phyloP scores from a whole-genome alignment of 2,113 vertebrate species.

The Acanthisitta chloris region DNA sequence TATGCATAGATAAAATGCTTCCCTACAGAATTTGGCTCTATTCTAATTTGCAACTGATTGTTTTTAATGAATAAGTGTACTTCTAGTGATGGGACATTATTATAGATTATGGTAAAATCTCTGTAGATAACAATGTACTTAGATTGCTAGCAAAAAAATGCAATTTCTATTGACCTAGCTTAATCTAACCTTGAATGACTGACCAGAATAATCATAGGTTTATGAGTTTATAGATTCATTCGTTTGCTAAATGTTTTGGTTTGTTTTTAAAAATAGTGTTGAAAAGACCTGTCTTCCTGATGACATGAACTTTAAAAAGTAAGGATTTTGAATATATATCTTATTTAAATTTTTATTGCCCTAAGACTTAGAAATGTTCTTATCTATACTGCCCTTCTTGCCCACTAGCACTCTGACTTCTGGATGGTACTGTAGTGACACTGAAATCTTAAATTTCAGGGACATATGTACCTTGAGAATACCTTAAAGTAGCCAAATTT shows the following conservation, averaged over 20 bases:
- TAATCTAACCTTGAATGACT: background rate
- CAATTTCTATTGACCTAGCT: background rate
- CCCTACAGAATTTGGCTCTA: background rate
- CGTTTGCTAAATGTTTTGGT: background rate
- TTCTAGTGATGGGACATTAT: background rate
- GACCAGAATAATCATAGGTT: background rate
- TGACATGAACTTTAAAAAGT: background rate
- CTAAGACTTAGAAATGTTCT: background rate
- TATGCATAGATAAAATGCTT: background rate
- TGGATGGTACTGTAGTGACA: background rate
- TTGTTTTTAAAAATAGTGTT: background rate
- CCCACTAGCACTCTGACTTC: background rate
- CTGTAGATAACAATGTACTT: background rate
- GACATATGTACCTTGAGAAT: background rate
- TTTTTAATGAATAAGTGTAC: background rate
- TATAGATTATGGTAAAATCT: background rate
- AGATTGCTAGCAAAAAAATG: background rate
- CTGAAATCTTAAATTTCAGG: background rate
- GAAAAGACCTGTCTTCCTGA: background rate
- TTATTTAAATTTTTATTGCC: background rate
- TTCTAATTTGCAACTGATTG: slow-evolving; percentile 11
- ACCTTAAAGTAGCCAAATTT: background rate
- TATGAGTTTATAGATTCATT: background rate
- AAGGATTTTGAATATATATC: no score
- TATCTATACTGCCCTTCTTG: background rate